A percentile compares a stretch with the other conserved stretches of the same genome.
phyloP scores from a whole-genome alignment of 2,113 vertebrate genomes.

The Engystomops pustulosus region DNA sequence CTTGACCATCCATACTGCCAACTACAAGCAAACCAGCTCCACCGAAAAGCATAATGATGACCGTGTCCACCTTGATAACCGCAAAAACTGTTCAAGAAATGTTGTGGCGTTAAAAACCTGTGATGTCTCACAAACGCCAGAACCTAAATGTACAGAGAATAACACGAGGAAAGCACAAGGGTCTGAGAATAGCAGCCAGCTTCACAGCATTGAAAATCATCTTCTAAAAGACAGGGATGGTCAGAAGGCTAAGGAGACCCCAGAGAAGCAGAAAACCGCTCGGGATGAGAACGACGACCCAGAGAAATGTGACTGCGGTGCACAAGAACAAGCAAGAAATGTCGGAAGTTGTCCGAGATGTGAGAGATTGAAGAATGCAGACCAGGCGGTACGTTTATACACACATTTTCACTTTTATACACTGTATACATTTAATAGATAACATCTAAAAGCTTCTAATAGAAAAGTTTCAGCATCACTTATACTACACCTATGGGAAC shows the following conservation, averaged over 20 bases:
- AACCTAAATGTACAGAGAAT: constrained; percentile 68
- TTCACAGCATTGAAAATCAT: constrained; percentile 76
- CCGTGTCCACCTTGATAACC: constrained; percentile 74
- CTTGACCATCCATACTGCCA: constrained; percentile 74
- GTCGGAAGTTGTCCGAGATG: constrained; percentile 66
- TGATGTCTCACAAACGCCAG: constrained; percentile 78
- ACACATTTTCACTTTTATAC: too few relatives aligned
- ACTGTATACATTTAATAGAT: too few relatives aligned
- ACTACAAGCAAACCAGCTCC: constrained; percentile 74
- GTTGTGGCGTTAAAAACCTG: constrained; percentile 71
- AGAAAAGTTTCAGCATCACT: too few relatives aligned
- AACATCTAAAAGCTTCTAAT: too few relatives aligned
- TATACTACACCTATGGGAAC: too few relatives aligned
- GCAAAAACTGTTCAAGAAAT: constrained; percentile 79
- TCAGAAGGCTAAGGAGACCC: constrained; percentile 72
- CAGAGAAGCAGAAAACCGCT: constrained; percentile 68
- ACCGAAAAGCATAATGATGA: constrained; percentile 64
- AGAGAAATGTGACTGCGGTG: constrained; percentile 69
- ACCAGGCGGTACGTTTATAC: constrained; percentile 74
- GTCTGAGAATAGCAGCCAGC: constrained; percentile 72
- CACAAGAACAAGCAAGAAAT: constrained; percentile 72
- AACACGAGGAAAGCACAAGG: constrained; percentile 66
- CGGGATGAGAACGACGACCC: constrained; percentile 85
- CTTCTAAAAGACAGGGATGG: constrained; percentile 70
- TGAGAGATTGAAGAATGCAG: constrained; percentile 70